phyloP scores from a whole-genome alignment of 1,140 invertebrate species.

The Euwallacea fornicatus region DNA sequence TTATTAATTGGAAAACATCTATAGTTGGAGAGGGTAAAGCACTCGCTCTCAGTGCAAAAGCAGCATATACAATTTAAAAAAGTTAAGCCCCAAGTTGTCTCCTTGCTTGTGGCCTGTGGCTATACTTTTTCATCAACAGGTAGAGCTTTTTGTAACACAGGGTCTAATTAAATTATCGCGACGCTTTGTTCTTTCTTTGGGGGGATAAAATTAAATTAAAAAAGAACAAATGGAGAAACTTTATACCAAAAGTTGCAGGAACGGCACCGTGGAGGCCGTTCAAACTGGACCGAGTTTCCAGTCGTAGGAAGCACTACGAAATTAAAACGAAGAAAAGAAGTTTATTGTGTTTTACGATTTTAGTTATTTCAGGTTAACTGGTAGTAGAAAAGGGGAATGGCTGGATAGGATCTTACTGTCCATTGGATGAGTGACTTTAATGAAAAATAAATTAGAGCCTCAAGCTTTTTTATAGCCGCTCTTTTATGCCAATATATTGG shows the following conservation, averaged over 20 bases:
- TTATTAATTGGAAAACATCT: constrained; percentile 44
- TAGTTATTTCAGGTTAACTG: too few species aligned
- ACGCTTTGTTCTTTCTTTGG: constrained; percentile 22
- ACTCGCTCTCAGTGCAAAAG: neutral
- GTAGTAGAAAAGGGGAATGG: too few species aligned
- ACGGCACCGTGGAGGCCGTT: constrained; percentile 24
- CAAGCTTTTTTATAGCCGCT: neutral
- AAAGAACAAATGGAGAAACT: constrained; percentile 30
- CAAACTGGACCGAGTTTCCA: constrained; percentile 21
- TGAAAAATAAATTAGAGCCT: too few species aligned
- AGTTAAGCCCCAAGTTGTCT: neutral
- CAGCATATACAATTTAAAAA: neutral
- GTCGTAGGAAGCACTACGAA: constrained; percentile 7
- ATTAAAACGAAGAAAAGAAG: constrained; percentile 4
- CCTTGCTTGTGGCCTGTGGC: neutral
- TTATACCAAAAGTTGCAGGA: constrained; percentile 21
- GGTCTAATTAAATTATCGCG: constrained; percentile 19
- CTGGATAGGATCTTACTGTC: too few species aligned
- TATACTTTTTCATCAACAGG: constrained; percentile 14
- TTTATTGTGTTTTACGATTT: too few species aligned
- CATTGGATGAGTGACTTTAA: too few species aligned
- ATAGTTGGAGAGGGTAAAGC: constrained; percentile 5
- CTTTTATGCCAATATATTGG: neutral
- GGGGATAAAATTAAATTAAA: constrained; percentile 26
- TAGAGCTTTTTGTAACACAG: constrained; percentile 10